phyloP scores from a whole-genome alignment of 2,888 invertebrate species.

The Orthonychiurus folsomi region DNA sequence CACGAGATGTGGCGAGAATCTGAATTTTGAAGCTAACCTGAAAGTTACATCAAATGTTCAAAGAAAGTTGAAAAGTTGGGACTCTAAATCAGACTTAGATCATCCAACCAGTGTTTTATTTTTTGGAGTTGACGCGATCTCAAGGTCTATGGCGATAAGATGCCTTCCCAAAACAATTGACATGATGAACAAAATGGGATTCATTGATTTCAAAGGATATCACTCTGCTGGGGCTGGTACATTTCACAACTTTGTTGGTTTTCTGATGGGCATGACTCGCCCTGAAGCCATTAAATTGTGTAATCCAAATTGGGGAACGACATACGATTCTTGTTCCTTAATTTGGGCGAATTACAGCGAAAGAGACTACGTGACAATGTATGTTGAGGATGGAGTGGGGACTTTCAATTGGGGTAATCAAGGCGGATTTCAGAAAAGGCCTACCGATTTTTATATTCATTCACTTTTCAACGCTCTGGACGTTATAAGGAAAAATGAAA shows the following conservation, averaged over 20 bases:
- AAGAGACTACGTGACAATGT: conserved; percentile 65
- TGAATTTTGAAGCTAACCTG: conserved; percentile 11
- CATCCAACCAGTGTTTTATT: conserved; percentile 43
- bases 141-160: conserved; percentile 63
- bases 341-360: conserved; percentile 66
- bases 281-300: conserved; percentile 18
- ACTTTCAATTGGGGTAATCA: conserved; percentile 63
- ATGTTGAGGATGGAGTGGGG: conserved; percentile 63
- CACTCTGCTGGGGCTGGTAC: conserved; percentile 44
- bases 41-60: neutral
- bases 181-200: conserved; percentile 56
- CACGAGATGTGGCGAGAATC: conserved; percentile 8
- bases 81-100: neutral
- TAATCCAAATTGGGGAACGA: conserved; percentile 40
- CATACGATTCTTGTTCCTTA: conserved; percentile 60
- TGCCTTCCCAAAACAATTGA: conserved; percentile 63
- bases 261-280: neutral
- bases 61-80: conserved; percentile 14
- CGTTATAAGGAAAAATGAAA: neutral
- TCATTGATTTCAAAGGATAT: conserved; percentile 65
- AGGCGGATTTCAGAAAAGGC: conserved; percentile 59
- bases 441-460: conserved; percentile 70
- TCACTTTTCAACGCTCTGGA: conserved; percentile 56
- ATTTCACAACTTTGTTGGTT: neutral
- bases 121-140: conserved; percentile 76